Evolutionary conservation across 2,113 vertebrate species (phyloP).

Genomic region (Lycaon pictus): DNA sequence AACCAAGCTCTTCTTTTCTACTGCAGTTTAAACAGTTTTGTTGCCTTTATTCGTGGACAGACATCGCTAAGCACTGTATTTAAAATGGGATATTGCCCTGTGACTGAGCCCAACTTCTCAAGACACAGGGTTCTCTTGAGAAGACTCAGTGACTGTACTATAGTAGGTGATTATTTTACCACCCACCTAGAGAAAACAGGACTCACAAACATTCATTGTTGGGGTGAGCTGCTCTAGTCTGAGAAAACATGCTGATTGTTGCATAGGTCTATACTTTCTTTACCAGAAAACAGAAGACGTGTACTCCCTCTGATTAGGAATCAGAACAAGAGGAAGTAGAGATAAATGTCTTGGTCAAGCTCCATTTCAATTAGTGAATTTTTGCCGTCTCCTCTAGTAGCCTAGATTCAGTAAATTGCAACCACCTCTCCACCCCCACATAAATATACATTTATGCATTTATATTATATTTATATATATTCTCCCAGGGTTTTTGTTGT

Average conservation of each 20-base stretch:
- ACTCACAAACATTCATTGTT: constrained; percentile 77
- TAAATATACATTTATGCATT: background rate
- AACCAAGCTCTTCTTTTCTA: background rate
- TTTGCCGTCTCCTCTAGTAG: constrained; percentile 51
- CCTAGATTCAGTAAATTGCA: constrained; percentile 31
- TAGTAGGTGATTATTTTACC: constrained; percentile 75
- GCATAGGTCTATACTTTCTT: background rate
- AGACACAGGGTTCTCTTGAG: constrained; percentile 51
- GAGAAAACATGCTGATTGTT: constrained; percentile 61
- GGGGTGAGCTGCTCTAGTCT: constrained; percentile 40
- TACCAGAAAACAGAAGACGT: constrained; percentile 59
- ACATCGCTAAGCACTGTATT: background rate
- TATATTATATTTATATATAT: background rate
- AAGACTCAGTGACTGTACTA: constrained; percentile 66
- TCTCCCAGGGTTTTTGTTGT: background rate
- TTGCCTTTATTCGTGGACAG: constrained; percentile 24
- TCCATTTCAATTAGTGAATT: background rate
- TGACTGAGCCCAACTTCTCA: constrained; percentile 15
- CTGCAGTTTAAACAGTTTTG: background rate
- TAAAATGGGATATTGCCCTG: constrained; percentile 11
- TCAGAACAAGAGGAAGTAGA: constrained; percentile 73
- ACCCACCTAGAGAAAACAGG: constrained; percentile 81
- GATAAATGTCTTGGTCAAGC: constrained; percentile 45
- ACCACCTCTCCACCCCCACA: no score
- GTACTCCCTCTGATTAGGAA: constrained; percentile 65